A percentile compares a stretch with the other conserved stretches of the same genome.
These are phyloP conservation scores for Lerema accius DNA, from an alignment of 1,140 invertebrate species.

Conservation along the genomic window DNA sequence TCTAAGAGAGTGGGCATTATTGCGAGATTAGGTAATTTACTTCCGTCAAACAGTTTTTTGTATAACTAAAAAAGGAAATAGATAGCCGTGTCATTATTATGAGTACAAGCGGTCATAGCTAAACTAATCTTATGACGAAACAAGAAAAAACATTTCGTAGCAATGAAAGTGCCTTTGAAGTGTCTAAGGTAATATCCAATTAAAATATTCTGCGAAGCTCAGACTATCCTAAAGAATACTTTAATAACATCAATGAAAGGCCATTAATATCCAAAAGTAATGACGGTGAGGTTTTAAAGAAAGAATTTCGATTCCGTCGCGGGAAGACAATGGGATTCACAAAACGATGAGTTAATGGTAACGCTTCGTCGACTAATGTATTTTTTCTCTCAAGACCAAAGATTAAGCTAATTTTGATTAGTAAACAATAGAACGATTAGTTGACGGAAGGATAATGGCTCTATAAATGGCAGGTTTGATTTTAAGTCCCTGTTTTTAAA, in stretches of 20 bases:
- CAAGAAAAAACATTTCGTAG: too few relatives aligned
- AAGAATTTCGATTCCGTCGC: conserved; percentile 11
- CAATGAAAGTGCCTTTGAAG: too few relatives aligned
- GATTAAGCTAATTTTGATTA: conserved; percentile 35
- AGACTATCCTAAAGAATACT: neutral
- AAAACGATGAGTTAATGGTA: conserved; percentile 23
- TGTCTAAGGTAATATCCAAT: neutral
- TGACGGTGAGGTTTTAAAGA: neutral
- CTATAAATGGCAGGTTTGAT: neutral
- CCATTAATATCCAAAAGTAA: conserved; percentile 13
- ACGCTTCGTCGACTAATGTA: conserved; percentile 1
- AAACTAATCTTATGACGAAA: too few relatives aligned
- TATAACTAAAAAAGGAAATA: too few relatives aligned
- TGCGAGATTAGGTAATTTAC: too few relatives aligned
- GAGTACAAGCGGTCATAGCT: too few relatives aligned
- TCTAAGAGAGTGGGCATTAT: too few relatives aligned
- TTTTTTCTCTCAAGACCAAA: conserved; percentile 10
- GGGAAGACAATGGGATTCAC: conserved; percentile 27
- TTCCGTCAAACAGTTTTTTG: too few relatives aligned
- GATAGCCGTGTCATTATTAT: too few relatives aligned
- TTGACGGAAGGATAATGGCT: neutral
- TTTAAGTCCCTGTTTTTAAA: neutral
- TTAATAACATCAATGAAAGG: conserved; percentile 8
- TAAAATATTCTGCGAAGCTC: neutral
- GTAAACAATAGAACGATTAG: conserved; percentile 23